Evolutionary conservation across 2,888 invertebrate species (phyloP), one percentile per base, ranked within the genome.

Genomic region (Lamproptera curius): DNA sequence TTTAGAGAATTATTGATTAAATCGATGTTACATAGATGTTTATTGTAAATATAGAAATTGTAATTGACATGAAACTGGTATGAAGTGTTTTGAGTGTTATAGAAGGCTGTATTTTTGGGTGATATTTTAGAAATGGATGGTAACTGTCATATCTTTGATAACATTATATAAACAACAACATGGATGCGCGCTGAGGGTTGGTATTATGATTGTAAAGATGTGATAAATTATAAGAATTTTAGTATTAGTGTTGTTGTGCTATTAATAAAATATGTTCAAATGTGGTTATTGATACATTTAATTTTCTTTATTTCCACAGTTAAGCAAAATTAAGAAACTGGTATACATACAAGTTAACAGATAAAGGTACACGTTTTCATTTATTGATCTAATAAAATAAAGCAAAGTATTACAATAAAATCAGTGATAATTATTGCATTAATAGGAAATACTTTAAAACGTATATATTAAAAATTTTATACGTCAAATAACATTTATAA

Each of bases 1-100:
- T 87, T 86, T 86, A 86, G 86, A 86, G 60, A 73, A 81, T 80
- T 86, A 85, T 85, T 86, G 78, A 85, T 82, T 73, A 79, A 83
- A 85, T 87, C 77, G 87, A 86, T 86, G 87, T 87, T 87, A 84
- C 63, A 85, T 86, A 86, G 86, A 85, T 87, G 85, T 87, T 86
- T 85, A 86, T 72, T 86, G 85, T 87, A 85, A 75, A 82, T 84
- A 82, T 75, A 80, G 77, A 70, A n/a, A n/a, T 62, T 72, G 65
- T 76, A 76, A 72, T 62, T 55, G 61, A 72, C 69, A 70, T 70
- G 70, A 75, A 73, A 67, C 65, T 28, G 14, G 70, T 74, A 72
- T 73, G 77, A 71, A 61, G 74, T 74, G 76, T 77, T 42, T 47
- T 77, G 81, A 73, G 70, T 75, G 82, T 79, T 82, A 77, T 82